These are phyloP conservation scores for Papilio helenus DNA, from an alignment of 1,140 invertebrate species.

Conservation along the genomic window DNA sequence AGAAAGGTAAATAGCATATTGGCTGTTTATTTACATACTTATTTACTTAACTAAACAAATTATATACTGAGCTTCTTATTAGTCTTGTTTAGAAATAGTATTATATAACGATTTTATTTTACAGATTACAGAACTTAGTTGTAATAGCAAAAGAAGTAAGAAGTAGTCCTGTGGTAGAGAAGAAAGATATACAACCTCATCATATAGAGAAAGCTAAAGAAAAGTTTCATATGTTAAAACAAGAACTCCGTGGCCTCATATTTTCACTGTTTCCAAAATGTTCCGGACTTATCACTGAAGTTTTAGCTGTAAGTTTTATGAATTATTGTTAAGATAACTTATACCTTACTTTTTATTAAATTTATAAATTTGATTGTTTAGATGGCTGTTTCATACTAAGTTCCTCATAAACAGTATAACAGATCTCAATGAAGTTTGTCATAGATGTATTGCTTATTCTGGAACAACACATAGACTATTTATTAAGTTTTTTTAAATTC, in stretches of 20 bases:
- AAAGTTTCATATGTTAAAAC: constrained; percentile 64
- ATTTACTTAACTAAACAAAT: too few species aligned
- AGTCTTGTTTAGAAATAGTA: too few species aligned
- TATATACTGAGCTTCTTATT: too few species aligned
- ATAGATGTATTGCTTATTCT: too few species aligned
- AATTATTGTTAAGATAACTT: too few species aligned
- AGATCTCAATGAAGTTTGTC: too few species aligned
- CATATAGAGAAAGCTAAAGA: constrained; percentile 69
- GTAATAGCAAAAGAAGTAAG: constrained; percentile 61
- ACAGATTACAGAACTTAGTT: constrained; percentile 60
- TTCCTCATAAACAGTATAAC: too few species aligned
- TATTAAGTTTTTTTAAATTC: neutral
- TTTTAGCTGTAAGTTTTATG: constrained; percentile 64
- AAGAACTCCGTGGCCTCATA: constrained; percentile 67
- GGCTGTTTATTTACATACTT: too few species aligned
- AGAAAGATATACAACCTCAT: constrained; percentile 50
- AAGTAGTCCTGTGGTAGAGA: constrained; percentile 50
- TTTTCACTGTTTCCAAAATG: constrained; percentile 64
- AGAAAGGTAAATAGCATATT: constrained; percentile 60
- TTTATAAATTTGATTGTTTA: too few species aligned
- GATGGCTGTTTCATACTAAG: too few species aligned
- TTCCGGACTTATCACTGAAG: constrained; percentile 54
- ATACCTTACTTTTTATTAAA: too few species aligned
- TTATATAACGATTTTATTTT: neutral
- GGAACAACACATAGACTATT: neutral